Percentiles rank a stretch among this genome's conserved stretches.
Conservation (phyloP, 2,113 vertebrate species). For the Menura novaehollandiae region DNA sequence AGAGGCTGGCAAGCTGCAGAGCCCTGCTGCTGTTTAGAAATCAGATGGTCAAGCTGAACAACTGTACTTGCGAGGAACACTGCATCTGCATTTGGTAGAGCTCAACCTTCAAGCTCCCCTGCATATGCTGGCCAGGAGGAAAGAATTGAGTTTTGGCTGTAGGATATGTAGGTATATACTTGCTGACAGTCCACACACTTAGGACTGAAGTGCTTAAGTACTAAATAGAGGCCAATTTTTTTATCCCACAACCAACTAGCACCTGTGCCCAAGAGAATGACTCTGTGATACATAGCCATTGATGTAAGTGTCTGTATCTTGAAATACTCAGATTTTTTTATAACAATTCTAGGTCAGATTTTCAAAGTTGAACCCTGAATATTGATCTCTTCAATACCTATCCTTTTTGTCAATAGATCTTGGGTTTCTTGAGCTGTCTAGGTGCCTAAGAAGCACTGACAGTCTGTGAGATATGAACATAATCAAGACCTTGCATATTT, state of each 20-base stretch:
- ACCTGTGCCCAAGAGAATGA: not conserved
- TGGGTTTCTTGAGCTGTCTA: not conserved
- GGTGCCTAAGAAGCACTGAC: not conserved
- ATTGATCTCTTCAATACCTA: not conserved
- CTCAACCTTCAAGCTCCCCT: not conserved
- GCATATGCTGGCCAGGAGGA: not conserved
- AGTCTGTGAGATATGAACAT: not conserved
- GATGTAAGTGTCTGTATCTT: not conserved
- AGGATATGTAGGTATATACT: not conserved
- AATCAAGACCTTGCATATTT: not conserved
- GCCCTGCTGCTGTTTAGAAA: not conserved
- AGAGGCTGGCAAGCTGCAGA: not conserved
- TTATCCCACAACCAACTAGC: not conserved
- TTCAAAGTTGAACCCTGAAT: not conserved
- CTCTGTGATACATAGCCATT: not conserved
- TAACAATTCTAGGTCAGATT: not conserved
- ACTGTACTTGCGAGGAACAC: accelerated
- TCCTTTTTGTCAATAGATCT: not conserved
- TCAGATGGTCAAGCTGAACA: not conserved
- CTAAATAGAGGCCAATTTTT: not conserved
- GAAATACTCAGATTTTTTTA: not conserved
- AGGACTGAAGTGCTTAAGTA: not conserved
- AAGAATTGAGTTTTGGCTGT: not conserved
- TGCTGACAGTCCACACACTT: not conserved
- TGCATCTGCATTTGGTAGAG: not conserved